Evolutionary conservation across 1,140 invertebrate species (phyloP).

Genomic region (Eubasilissa regina): DNA sequence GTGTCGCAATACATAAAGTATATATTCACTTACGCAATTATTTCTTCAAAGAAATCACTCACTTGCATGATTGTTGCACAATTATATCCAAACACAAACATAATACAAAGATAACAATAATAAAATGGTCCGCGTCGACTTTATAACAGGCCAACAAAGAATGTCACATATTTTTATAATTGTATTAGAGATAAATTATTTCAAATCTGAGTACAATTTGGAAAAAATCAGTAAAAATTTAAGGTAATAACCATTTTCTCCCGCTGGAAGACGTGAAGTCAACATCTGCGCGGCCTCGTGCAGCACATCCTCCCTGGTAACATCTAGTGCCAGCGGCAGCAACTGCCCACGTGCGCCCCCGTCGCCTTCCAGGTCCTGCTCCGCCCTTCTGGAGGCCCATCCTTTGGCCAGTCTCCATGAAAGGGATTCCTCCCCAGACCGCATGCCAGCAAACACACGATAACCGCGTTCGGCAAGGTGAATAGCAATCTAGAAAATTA

Average conservation of each 20-base stretch:
- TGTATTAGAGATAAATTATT: too few relatives aligned
- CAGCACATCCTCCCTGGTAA: slow-evolving; percentile 84
- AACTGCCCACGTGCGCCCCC: slow-evolving; percentile 72
- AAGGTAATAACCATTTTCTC: slow-evolving; percentile 78
- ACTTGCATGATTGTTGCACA: too few relatives aligned
- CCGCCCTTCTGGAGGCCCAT: slow-evolving; percentile 75
- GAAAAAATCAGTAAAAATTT: neutral
- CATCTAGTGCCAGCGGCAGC: slow-evolving; percentile 82
- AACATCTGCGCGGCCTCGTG: slow-evolving; percentile 84
- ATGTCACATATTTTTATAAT: too few relatives aligned
- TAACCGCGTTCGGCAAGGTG: slow-evolving; percentile 80
- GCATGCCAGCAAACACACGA: slow-evolving; percentile 83
- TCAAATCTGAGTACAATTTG: too few relatives aligned
- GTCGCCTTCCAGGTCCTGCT: slow-evolving; percentile 68
- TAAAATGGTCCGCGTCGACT: too few relatives aligned
- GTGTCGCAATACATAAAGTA: too few relatives aligned
- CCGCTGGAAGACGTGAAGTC: slow-evolving; percentile 84
- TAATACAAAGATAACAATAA: too few relatives aligned
- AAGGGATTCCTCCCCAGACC: slow-evolving; percentile 71
- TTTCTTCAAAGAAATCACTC: too few relatives aligned
- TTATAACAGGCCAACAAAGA: too few relatives aligned
- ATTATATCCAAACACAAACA: too few relatives aligned
- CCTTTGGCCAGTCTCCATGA: slow-evolving; percentile 73
- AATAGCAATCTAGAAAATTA: slow-evolving; percentile 71
- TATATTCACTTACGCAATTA: too few relatives aligned